These are phyloP conservation scores for Pygmarrhopalites habei DNA, from an alignment of 1,140 invertebrate genomes.

Conservation along the genomic window DNA sequence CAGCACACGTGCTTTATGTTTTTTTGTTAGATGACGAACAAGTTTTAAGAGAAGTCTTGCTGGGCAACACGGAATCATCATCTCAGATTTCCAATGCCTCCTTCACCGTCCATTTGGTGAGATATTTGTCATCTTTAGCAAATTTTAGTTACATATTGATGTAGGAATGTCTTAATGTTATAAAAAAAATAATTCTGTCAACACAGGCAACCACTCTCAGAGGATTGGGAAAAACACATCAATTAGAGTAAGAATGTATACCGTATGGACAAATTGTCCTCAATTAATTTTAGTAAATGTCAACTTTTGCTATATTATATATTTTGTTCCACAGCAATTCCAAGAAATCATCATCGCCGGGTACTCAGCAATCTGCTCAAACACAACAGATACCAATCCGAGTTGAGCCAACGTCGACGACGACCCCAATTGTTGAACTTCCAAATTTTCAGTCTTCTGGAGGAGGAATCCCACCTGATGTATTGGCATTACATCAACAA, in stretches of 20 bases:
- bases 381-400: not conserved
- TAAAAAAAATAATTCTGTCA: not conserved
- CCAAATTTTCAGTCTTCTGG: not conserved
- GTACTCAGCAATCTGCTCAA: not conserved
- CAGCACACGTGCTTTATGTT: too few species aligned
- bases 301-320: not conserved
- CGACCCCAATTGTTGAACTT: not conserved
- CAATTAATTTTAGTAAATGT: not conserved
- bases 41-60: conserved; percentile 27
- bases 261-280: not conserved
- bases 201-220: not conserved
- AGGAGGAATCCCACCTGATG: conserved; percentile 28
- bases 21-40: conserved; percentile 35
- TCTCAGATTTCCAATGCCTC: conserved; percentile 10
- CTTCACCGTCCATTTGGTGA: conserved; percentile 34
- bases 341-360: not conserved
- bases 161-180: not conserved
- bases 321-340: not conserved
- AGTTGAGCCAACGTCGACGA: not conserved
- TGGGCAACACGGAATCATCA: conserved; percentile 9
- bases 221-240: not conserved
- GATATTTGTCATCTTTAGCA: too few species aligned
- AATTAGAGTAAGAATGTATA: not conserved
- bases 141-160: too few species aligned
- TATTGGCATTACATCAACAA: conserved; percentile 30